Evolutionary conservation across 2,888 invertebrate genomes (phyloP).

Genomic region (Drosophila algonquin): DNA sequence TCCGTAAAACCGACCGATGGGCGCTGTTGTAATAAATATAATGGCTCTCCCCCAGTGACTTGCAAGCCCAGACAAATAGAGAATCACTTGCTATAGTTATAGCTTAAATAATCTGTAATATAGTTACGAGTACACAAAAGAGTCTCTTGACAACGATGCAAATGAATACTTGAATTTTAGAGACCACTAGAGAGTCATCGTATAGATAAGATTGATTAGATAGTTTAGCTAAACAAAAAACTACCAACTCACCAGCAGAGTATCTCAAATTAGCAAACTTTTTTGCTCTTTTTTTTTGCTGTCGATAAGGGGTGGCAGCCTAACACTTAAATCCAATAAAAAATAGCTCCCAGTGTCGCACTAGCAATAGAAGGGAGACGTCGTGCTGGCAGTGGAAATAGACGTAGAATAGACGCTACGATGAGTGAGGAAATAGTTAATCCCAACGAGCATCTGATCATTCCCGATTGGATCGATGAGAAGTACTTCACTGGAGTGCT

Average conservation of each 20-base stretch:
- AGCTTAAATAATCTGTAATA: background rate
- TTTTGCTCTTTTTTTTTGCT: no score
- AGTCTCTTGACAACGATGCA: background rate
- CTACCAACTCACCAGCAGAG: background rate
- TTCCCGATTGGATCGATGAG: conserved; percentile 74
- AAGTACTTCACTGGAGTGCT: conserved; percentile 69
- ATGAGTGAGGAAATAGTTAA: conserved; percentile 55
- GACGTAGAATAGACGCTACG: background rate
- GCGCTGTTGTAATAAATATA: no score
- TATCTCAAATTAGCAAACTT: background rate
- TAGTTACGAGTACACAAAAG: background rate
- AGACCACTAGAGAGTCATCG: background rate
- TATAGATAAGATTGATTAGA: background rate
- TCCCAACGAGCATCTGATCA: conserved; percentile 67
- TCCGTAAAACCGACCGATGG: background rate
- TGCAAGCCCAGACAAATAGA: no score
- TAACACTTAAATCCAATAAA: no score
- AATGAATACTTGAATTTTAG: background rate
- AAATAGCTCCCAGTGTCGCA: conserved; percentile 7
- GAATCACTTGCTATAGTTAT: background rate
- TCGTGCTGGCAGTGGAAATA: background rate
- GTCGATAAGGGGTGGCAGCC: conserved; percentile 12
- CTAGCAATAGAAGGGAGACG: conserved; percentile 5
- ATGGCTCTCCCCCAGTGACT: background rate
- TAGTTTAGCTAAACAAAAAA: background rate